Evolutionary conservation across 2,113 vertebrate species (phyloP), one percentile per base, ranked within the genome.

Genomic region (Pimephales promelas): DNA sequence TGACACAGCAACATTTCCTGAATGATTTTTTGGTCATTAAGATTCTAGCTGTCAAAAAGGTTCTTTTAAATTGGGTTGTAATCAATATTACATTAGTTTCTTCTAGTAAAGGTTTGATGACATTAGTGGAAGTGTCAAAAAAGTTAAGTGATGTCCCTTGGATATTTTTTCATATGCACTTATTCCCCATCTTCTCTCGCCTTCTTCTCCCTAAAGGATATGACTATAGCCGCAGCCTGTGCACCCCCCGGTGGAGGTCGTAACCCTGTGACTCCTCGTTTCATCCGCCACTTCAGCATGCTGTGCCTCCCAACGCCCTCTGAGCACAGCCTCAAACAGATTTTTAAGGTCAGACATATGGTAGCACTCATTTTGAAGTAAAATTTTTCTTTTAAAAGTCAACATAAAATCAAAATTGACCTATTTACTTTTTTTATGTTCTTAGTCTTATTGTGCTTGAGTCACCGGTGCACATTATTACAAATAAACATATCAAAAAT

Each of bases 211-310:
- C 56, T 72, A 0, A 52, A 97, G 95, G 95, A 96, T 3, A 94
- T 96, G 88, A 97, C 93, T 0, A 94, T 97, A 1, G 89, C 91
- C 3, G 93, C 95, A 11, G 95, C 96, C 0, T 97, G 96, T 83
- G 95, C 94, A 24, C 95, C 96, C 75, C 95, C 95, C 31, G 95
- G 96, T 40, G 96, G 96, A 1, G 96, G 95, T 10, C 94, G 95
- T 10, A 97, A 96, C 91, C 95, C 93, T 0, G 94, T 97, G 86
- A 96, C 94, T 4, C 93, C 95, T 0, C 93, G 94, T 84, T 96
- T 97, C 83, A 92, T 96, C 61, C 92, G 95, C 43, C 93, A 95
- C 88, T 96, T 97, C 91, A 95, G 94, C 88, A 95, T 95, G 93
- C 84, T 96, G 52, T 97, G 94, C 85, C 92, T 96, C 54, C 95